A percentile compares a stretch with the other conserved stretches of the same genome.
Evolutionary conservation across 2,113 vertebrate genomes (phyloP).

Genomic region (Procavia capensis): DNA sequence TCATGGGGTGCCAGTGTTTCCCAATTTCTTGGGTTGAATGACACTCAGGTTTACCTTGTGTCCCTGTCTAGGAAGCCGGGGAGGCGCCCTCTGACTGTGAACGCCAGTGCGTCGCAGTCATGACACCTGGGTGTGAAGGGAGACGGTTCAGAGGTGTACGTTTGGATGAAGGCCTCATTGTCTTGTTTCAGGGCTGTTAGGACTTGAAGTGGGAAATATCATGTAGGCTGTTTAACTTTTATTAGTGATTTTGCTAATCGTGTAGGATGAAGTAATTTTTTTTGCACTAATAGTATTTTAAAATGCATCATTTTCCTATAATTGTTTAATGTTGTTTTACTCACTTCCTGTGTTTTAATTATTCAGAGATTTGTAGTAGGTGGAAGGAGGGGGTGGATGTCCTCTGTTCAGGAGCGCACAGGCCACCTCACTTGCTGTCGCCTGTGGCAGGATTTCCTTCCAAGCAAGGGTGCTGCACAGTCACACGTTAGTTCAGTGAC

Average conservation of each 20-base stretch:
- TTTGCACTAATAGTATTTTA: not conserved
- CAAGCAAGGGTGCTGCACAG: not conserved
- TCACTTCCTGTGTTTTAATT: not conserved
- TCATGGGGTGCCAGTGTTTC: no score
- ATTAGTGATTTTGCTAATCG: not conserved
- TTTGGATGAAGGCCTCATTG: no score
- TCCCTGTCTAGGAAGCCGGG: no score
- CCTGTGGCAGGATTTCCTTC: not conserved
- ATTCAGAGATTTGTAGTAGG: not conserved
- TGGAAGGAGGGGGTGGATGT: no score
- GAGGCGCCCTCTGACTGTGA: no score
- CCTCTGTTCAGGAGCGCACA: not conserved
- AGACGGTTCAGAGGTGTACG: no score
- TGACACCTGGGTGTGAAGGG: no score
- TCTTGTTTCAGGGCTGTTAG: not conserved
- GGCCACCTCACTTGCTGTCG: no score
- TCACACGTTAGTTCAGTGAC: not conserved
- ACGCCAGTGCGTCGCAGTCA: no score
- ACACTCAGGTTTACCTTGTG: no score
- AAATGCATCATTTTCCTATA: not conserved
- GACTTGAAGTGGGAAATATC: fast-evolving
- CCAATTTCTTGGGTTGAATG: no score
- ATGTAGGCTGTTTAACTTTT: not conserved
- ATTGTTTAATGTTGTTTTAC: not conserved
- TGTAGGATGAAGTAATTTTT: not conserved